Percentiles rank a stretch among this genome's conserved stretches.
These are phyloP conservation scores for Drosophila insularis DNA, from an alignment of 1,140 invertebrate species.

Conservation along the genomic window DNA sequence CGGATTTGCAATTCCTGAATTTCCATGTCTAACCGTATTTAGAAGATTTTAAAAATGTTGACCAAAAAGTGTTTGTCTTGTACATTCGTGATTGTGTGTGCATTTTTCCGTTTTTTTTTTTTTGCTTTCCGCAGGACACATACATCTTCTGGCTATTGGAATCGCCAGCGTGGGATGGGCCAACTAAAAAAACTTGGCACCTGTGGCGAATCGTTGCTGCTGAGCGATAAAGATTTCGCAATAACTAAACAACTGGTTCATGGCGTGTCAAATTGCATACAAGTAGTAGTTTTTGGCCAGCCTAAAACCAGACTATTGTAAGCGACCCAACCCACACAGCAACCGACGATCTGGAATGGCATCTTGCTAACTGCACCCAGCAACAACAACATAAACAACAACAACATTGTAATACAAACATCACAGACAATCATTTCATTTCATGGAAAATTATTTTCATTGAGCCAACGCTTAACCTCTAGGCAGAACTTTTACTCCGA, in stretches of 20 bases:
- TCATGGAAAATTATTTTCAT: slow-evolving; percentile 55
- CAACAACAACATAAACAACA: not conserved
- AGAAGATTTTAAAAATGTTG: slow-evolving; percentile 2
- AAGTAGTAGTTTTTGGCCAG: slow-evolving; percentile 35
- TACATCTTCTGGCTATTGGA: slow-evolving; percentile 20
- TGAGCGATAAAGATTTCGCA: slow-evolving; percentile 53
- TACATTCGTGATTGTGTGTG: slow-evolving; percentile 43
- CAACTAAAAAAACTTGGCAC: slow-evolving; percentile 31
- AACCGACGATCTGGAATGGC: slow-evolving; percentile 6
- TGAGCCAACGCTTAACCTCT: slow-evolving; percentile 27
- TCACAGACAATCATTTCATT: slow-evolving; percentile 62
- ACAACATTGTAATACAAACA: slow-evolving; percentile 26
- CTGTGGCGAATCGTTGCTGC: slow-evolving; percentile 48
- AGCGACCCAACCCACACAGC: slow-evolving; percentile 24
- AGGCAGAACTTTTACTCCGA: slow-evolving; percentile 37
- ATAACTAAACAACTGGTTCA: slow-evolving; percentile 63
- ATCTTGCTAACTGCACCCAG: slow-evolving; percentile 29
- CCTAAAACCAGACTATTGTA: slow-evolving; percentile 28
- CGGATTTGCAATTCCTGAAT: slow-evolving; percentile 50
- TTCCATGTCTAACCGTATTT: slow-evolving; percentile 40
- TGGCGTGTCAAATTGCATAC: slow-evolving; percentile 65
- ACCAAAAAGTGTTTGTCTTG: not conserved
- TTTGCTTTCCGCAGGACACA: slow-evolving; percentile 30
- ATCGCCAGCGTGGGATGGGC: slow-evolving; percentile 30
- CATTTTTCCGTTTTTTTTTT: slow-evolving; percentile 28